A percentile compares a stretch with the other conserved stretches of the same genome.
Conservation (phyloP, 1,140 invertebrate genomes). For the Nephila pilipes region DNA sequence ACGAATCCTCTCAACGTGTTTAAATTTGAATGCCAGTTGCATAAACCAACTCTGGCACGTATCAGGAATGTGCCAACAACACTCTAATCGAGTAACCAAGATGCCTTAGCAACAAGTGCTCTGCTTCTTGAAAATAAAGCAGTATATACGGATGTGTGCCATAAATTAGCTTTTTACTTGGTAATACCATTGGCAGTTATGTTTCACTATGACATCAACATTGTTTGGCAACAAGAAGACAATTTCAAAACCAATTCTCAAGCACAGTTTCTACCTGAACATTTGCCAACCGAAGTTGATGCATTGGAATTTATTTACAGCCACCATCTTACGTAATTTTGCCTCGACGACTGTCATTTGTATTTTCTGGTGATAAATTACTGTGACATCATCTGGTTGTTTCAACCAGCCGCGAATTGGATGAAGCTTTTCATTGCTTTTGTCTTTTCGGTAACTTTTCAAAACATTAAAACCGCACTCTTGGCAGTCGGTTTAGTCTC, state of each 20-base stretch:
- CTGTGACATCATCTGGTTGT: neutral
- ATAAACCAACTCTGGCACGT: neutral
- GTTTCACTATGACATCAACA: constrained; percentile 22
- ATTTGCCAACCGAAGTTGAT: neutral
- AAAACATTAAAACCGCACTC: no score
- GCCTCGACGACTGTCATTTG: neutral
- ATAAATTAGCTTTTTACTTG: neutral
- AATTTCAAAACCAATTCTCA: constrained; percentile 1
- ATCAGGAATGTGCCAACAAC: neutral
- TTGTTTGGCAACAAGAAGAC: constrained; percentile 1
- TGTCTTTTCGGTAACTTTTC: no score
- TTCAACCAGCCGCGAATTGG: no score
- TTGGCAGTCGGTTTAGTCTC: no score
- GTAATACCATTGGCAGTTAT: constrained; percentile 21
- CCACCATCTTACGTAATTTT: neutral
- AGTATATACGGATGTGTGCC: neutral
- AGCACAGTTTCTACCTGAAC: no score
- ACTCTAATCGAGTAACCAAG: constrained; percentile 2
- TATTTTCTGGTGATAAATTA: neutral
- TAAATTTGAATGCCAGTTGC: neutral
- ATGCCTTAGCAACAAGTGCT: neutral
- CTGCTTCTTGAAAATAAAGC: constrained; percentile 10
- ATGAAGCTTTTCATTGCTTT: no score
- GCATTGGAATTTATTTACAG: neutral
- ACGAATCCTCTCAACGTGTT: neutral